These are phyloP conservation scores for Ornithoptera priamus DNA, from an alignment of 2,888 invertebrate species.

Conservation along the genomic window DNA sequence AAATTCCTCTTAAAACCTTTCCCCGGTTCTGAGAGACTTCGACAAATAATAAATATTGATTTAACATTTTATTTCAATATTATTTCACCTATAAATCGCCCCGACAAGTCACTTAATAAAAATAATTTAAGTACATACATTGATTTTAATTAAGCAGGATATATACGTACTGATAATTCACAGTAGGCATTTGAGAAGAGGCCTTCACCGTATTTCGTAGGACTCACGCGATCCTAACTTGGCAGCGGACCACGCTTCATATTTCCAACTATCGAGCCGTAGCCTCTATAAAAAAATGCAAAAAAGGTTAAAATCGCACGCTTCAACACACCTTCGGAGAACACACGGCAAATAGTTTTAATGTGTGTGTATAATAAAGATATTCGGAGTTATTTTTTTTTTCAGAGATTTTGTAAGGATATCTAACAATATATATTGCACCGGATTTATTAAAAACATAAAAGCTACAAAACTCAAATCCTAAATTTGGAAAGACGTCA, in stretches of 20 bases:
- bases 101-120: not conserved
- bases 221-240: conserved; percentile 34
- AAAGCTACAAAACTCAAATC: too few relatives aligned
- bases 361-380: conserved; percentile 6
- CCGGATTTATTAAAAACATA: too few relatives aligned
- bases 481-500: too few relatives aligned
- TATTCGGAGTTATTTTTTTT: conserved; percentile 1
- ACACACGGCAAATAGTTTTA: conserved; percentile 5
- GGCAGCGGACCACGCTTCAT: conserved; percentile 25
- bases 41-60: too few relatives aligned
- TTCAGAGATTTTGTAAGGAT: conserved; percentile 1
- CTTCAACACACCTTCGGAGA: not conserved
- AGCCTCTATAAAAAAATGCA: conserved; percentile 4
- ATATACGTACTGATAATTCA: conserved; percentile 34
- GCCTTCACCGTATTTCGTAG: conserved; percentile 35
- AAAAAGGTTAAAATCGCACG: conserved; percentile 17
- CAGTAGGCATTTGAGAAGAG: conserved; percentile 33
- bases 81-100: not conserved
- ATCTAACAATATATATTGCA: not conserved
- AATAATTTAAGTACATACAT: conserved; percentile 16
- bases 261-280: conserved; percentile 24
- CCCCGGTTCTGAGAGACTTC: too few relatives aligned
- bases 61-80: too few relatives aligned
- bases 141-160: conserved; percentile 37
- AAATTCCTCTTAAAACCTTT: too few relatives aligned